phyloP scores from a whole-genome alignment of 2,888 invertebrate genomes.

The Sthenelais limicola region DNA sequence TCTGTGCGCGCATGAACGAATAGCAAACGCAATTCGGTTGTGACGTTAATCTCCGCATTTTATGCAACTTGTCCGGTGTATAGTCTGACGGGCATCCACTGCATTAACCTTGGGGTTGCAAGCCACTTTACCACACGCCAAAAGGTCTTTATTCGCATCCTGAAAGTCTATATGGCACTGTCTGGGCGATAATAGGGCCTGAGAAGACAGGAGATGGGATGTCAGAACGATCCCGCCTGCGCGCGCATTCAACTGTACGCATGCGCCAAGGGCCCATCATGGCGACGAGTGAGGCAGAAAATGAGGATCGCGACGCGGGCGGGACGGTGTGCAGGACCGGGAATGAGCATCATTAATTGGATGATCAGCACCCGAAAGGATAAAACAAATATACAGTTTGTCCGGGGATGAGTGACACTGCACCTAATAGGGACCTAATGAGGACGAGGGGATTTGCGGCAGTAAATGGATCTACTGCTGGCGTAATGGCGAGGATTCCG shows the following conservation, averaged over 20 bases:
- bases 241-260: neutral
- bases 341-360: conserved; percentile 5
- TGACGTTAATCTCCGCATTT: conserved; percentile 34
- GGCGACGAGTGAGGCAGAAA: conserved; percentile 15
- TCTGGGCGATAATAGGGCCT: conserved; percentile 13
- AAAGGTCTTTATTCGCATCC: conserved; percentile 14
- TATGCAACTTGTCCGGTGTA: conserved; percentile 4
- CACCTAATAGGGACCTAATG: conserved; percentile 11
- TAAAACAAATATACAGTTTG: too few species aligned
- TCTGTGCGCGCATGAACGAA: conserved; percentile 2
- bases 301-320: conserved; percentile 8
- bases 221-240: conserved; percentile 25
- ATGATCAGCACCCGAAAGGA: conserved; percentile 1
- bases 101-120: conserved; percentile 9
- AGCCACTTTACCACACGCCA: conserved; percentile 17
- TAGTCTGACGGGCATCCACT: neutral
- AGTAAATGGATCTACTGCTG: neutral
- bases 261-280: conserved; percentile 1
- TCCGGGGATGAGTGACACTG: conserved; percentile 17
- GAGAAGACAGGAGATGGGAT: conserved; percentile 17
- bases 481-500: neutral
- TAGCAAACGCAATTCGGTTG: neutral
- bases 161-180: neutral
- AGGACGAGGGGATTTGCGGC: neutral
- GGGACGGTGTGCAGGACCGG: neutral